Conservation (phyloP, 2,888 invertebrate genomes). For the Teleogryllus oceanicus region DNA sequence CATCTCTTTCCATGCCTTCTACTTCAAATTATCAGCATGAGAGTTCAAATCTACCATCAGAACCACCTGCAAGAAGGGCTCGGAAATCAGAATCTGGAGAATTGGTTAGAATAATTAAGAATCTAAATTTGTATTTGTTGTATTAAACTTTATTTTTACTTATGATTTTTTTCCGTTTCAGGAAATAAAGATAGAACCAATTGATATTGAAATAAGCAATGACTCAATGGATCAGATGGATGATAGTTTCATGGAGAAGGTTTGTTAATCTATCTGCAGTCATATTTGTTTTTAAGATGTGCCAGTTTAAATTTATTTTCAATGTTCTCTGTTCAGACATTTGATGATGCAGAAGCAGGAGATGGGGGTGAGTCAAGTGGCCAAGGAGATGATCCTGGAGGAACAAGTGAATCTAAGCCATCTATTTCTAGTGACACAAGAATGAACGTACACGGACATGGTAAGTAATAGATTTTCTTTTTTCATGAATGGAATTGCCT, state of each 20-base stretch:
- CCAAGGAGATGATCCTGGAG: background rate
- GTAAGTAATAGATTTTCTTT: background rate
- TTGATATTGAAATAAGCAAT: slow-evolving; percentile 31
- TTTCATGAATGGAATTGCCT: too few relatives aligned
- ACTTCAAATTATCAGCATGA: background rate
- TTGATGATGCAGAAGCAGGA: background rate
- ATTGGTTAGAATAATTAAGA: slow-evolving; percentile 20
- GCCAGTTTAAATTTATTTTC: background rate
- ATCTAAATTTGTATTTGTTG: background rate
- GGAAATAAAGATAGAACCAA: slow-evolving; percentile 27
- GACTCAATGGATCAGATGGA: slow-evolving; percentile 28
- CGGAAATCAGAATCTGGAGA: slow-evolving; percentile 24
- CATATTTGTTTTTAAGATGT: background rate
- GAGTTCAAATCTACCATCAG: background rate
- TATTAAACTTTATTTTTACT: background rate
- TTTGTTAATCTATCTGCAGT: background rate
- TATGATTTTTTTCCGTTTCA: background rate
- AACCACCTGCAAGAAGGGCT: slow-evolving; percentile 24
- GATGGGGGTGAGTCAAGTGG: slow-evolving; percentile 19
- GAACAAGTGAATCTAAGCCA: background rate
- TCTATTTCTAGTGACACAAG: background rate
- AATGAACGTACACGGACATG: slow-evolving; percentile 20
- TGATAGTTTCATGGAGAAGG: slow-evolving; percentile 25
- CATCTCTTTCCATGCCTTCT: slow-evolving; percentile 22
- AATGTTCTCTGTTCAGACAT: slow-evolving; percentile 6